phyloP scores from a whole-genome alignment of 2,797 vertebrate genomes.

The Labeo calbasu region DNA sequence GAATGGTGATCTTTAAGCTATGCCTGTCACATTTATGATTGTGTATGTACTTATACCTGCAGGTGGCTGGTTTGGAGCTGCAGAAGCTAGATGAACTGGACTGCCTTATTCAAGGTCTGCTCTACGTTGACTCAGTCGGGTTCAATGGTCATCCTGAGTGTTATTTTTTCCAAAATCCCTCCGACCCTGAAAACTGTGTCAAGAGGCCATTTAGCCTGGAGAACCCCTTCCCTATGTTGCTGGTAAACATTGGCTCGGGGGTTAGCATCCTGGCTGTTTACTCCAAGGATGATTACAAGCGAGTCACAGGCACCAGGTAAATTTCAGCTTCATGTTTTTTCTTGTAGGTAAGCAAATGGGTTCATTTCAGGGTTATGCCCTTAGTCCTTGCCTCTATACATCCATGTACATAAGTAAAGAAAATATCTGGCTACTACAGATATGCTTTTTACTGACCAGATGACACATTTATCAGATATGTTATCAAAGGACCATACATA shows the following conservation, averaged over 20 bases:
- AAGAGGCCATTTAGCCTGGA: slow-evolving; percentile 88
- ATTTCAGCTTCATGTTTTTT: not conserved
- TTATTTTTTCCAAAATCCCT: slow-evolving; percentile 90
- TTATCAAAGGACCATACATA: not conserved
- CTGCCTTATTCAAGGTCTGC: slow-evolving; percentile 87
- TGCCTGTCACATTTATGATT: not conserved
- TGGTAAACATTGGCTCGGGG: slow-evolving; percentile 90
- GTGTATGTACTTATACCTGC: slow-evolving; percentile 33
- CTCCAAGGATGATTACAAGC: slow-evolving; percentile 88
- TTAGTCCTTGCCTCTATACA: not conserved
- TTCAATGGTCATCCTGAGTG: slow-evolving; percentile 89
- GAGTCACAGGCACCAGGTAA: slow-evolving; percentile 89
- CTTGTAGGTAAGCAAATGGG: slow-evolving; percentile 1
- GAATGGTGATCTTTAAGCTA: not conserved
- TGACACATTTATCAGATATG: not conserved
- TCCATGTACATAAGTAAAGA: not conserved
- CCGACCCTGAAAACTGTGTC: slow-evolving; percentile 87
- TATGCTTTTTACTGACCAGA: not conserved
- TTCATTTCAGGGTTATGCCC: not conserved
- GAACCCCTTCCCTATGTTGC: slow-evolving; percentile 86
- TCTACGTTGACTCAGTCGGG: slow-evolving; percentile 87
- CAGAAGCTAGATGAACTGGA: slow-evolving; percentile 92
- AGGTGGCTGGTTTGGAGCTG: slow-evolving; percentile 89
- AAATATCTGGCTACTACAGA: not conserved
- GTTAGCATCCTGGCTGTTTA: slow-evolving; percentile 89